A percentile compares a stretch with the other conserved stretches of the same genome.
Evolutionary conservation across 2,113 vertebrate genomes (phyloP).

Genomic region (Cromileptes altivelis): DNA sequence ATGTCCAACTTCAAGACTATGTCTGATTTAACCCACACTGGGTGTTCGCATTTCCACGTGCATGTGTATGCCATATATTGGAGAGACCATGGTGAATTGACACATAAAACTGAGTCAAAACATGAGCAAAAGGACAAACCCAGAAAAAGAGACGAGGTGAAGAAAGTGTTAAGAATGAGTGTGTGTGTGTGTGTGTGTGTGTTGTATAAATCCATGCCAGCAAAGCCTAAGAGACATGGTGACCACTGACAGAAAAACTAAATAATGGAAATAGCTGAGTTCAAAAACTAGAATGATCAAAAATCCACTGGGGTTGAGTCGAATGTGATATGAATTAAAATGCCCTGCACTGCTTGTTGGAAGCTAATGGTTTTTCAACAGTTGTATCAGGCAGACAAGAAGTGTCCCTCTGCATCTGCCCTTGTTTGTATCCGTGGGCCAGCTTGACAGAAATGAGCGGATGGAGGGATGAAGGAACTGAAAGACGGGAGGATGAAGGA

Average conservation of each 20-base stretch:
- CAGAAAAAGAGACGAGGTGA: not conserved
- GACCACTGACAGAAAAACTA: conserved; percentile 17
- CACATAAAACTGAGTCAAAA: not conserved
- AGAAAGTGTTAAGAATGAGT: not conserved
- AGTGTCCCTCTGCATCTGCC: conserved; percentile 39
- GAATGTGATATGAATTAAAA: conserved; percentile 50
- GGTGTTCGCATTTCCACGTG: too few species aligned
- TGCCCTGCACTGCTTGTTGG: not conserved
- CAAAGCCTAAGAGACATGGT: conserved; percentile 9
- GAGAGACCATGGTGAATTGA: not conserved
- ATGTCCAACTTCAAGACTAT: not conserved
- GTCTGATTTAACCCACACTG: not conserved
- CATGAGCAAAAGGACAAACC: not conserved
- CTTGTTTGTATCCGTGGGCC: conserved; percentile 37
- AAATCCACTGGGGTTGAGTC: conserved; percentile 3
- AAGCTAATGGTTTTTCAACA: conserved; percentile 30
- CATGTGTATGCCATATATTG: not conserved
- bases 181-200: not conserved
- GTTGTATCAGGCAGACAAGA: conserved; percentile 12
- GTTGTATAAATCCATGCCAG: conserved; percentile 1
- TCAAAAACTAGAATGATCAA: conserved; percentile 26
- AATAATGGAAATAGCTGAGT: conserved; percentile 5
- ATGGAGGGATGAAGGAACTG: conserved; percentile 36
- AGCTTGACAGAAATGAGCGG: conserved; percentile 42
- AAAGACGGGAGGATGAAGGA: conserved; percentile 46